phyloP scores from a whole-genome alignment of 2,113 vertebrate species.

The Prinia subflava region DNA sequence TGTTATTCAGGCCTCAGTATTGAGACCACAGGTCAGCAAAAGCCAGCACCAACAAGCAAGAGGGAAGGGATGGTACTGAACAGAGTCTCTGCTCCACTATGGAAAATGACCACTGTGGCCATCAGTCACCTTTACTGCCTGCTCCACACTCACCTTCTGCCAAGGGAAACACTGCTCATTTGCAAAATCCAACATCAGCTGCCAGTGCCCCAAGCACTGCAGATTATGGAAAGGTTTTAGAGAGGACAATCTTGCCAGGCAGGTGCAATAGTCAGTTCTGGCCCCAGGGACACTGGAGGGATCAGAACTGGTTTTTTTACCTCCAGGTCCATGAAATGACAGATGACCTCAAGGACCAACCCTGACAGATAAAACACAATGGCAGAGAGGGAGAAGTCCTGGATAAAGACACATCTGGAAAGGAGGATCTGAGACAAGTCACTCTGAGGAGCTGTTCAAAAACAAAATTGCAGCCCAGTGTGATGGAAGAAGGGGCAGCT shows the following conservation, averaged over 20 bases:
- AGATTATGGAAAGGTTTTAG: not conserved
- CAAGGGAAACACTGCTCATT: accelerated
- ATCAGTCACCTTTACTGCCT: not conserved
- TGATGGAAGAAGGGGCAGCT: not conserved
- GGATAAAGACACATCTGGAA: not conserved
- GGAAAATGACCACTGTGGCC: not conserved
- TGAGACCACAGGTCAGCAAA: not conserved
- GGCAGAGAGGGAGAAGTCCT: not conserved
- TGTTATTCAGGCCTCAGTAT: not conserved
- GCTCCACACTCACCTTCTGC: not conserved
- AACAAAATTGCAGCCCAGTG: not conserved
- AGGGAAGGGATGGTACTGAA: not conserved
- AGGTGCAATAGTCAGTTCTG: not conserved
- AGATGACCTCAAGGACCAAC: not conserved
- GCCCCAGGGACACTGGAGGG: not conserved
- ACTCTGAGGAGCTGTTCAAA: not conserved
- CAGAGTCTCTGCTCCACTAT: accelerated
- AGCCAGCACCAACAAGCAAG: not conserved
- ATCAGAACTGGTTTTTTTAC: not conserved
- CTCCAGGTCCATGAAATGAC: not conserved
- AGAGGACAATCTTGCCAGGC: not conserved
- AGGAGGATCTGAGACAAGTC: not conserved
- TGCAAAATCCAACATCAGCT: not conserved
- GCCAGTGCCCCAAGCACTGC: not conserved
- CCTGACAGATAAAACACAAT: not conserved